Evolutionary conservation across 1,140 invertebrate species (phyloP).

Genomic region (Cryptotermes secundus): DNA sequence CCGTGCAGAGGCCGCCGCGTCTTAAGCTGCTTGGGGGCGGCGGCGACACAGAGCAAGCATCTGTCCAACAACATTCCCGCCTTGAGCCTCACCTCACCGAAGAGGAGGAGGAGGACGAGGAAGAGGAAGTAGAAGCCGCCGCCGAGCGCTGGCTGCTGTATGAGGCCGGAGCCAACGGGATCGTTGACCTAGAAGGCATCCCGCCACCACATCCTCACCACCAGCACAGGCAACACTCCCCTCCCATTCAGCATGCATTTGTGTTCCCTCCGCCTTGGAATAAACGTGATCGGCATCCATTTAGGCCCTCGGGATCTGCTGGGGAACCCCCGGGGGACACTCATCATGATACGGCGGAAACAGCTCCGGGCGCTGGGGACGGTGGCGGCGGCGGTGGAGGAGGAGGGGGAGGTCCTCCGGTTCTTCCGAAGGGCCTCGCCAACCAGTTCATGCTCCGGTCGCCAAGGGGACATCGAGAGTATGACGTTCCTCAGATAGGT

Average conservation of each 20-base stretch:
- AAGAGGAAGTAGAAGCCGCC: constrained; percentile 14
- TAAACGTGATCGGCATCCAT: neutral
- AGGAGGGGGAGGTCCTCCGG: neutral
- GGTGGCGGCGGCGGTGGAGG: neutral
- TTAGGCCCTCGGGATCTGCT: neutral
- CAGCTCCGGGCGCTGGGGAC: neutral
- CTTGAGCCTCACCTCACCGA: neutral
- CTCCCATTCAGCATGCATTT: neutral
- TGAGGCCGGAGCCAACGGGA: constrained; percentile 5
- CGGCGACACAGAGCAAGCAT: neutral
- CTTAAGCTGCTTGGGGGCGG: neutral
- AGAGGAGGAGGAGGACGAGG: too few relatives aligned
- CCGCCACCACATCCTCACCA: neutral
- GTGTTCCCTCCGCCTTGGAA: constrained; percentile 12
- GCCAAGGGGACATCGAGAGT: constrained; percentile 36
- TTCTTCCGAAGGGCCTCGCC: constrained; percentile 11
- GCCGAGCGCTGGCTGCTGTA: constrained; percentile 26
- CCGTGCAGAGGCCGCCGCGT: neutral
- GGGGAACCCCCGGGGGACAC: neutral
- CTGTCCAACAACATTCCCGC: neutral
- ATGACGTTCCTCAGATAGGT: constrained; percentile 41
- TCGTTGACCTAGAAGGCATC: constrained; percentile 14
- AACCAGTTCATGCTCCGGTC: constrained; percentile 31
- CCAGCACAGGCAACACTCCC: neutral
- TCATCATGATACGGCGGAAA: neutral